Conservation (phyloP, 2,888 invertebrate genomes). For the Caenorhabditis uteleia region DNA sequence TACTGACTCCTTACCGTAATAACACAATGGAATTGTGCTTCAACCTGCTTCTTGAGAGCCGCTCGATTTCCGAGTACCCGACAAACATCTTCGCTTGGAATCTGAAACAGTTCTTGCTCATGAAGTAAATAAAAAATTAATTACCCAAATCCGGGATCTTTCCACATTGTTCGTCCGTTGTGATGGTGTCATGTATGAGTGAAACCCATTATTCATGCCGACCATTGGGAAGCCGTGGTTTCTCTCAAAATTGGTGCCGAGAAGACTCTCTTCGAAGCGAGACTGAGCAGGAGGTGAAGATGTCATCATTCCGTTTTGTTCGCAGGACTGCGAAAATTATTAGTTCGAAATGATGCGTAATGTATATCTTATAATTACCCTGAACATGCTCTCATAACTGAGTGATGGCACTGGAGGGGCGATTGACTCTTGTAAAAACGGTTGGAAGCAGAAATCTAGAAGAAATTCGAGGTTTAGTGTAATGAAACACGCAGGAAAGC, state of each 20-base stretch:
- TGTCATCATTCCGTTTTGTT: conserved; percentile 35
- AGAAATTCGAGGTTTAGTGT: not conserved
- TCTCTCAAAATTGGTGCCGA: conserved; percentile 8
- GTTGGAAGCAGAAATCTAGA: not conserved
- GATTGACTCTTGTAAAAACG: too few relatives aligned
- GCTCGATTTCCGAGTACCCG: conserved; percentile 23
- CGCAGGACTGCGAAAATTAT: conserved; percentile 11
- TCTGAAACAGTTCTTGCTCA: not conserved
- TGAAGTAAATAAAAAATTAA: not conserved
- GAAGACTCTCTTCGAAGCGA: conserved; percentile 3
- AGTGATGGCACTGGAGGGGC: too few relatives aligned
- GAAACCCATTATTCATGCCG: too few relatives aligned
- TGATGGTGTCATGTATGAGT: not conserved
- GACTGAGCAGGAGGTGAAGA: conserved; percentile 10
- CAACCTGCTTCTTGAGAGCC: conserved; percentile 30
- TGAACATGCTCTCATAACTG: too few relatives aligned
- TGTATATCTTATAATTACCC: too few relatives aligned
- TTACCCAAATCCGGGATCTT: conserved; percentile 20
- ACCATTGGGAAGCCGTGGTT: not conserved
- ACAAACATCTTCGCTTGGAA: conserved; percentile 14
- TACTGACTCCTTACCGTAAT: conserved; percentile 8
- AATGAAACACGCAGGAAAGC: not conserved
- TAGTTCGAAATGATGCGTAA: not conserved
- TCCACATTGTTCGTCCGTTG: conserved; percentile 16
- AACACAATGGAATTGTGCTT: conserved; percentile 22